Base-by-base conservation (phyloP, 2,113 vertebrate species). In the Polyodon spathula region DNA sequence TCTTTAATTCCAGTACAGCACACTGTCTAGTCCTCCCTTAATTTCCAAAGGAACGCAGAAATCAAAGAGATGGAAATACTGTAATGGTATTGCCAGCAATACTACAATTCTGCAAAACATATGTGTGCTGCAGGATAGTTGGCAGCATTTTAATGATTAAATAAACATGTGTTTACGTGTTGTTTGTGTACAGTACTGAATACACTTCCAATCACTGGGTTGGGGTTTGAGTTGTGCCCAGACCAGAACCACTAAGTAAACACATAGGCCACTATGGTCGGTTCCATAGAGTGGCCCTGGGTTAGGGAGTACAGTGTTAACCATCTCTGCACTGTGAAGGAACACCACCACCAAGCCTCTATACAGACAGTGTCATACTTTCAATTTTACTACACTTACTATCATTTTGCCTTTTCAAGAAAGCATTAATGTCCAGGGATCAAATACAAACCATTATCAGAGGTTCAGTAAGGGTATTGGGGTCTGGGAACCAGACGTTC, bases 271-370 rank as follows among this genome's bases (percentile, higher is more conserved):
- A 1, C 6, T 9, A 55, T 27, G 6, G 44, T 37, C n/a, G 4
- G 53, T 12, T 55, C 27, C 57, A 16, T 11, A 14, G n/a, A 54
- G 53, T 54, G 53, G 7, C 16, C 53, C 17, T n/a, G 53, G 53
- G 53, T 58, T 6, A 63, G 41, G 6, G 55, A 37, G 43, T 27
- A n/a, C 41, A 53, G 40, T 40, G 56, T 12, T 43, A 40, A 37
- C 17, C 56, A 42, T 8, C 40, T 8, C 15, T 11, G 40, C 44
- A 14, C 15, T 10, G 5, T 12, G 10, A 50, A n/a, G 53, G 53
- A 17, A 3, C 6, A 17, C 59, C 37, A 10, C 15, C 44, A 37
- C 10, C 27, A 50, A 5, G 5, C 15, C 17, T 37, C 15, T n/a
- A 9, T 6, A 6, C 12, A n/a, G 27, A 27, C 27, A 27, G 27